Conservation (phyloP, 2,113 vertebrate species). For the Marmota monax region DNA sequence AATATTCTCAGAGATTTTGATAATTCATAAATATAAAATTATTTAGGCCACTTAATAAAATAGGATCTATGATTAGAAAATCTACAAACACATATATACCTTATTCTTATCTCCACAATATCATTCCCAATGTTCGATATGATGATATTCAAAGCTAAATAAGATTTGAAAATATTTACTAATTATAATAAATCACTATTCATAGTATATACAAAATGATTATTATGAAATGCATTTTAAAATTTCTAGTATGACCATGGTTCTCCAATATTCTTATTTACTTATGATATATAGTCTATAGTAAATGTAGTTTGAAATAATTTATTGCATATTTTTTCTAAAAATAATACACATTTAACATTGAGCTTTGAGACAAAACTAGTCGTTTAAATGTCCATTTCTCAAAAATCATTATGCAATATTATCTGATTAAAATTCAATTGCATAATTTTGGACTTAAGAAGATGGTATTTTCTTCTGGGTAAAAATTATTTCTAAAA, state of each 20-base stretch:
- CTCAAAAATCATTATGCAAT: background rate
- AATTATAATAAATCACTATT: background rate
- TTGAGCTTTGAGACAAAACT: conserved; percentile 33
- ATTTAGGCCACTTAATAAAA: background rate
- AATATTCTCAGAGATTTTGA: background rate
- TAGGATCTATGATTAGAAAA: background rate
- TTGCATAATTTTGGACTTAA: conserved; percentile 57
- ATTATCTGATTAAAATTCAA: conserved; percentile 67
- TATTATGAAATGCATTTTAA: background rate
- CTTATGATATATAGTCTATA: background rate
- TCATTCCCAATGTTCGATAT: background rate
- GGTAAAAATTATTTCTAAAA: conserved; percentile 55
- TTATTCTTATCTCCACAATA: background rate
- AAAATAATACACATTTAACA: background rate
- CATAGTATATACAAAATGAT: background rate
- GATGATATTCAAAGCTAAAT: background rate
- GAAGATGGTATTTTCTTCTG: conserved; percentile 57
- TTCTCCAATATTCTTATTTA: background rate
- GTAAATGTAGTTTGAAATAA: conserved; percentile 41
- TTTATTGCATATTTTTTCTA: background rate
- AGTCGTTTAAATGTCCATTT: conserved; percentile 48
- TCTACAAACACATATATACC: background rate
- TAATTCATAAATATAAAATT: background rate
- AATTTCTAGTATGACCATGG: background rate
- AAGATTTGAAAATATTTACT: conserved; percentile 11